Evolutionary conservation across 2,113 vertebrate genomes (phyloP).

Genomic region (Paramisgurnus dabryanus): DNA sequence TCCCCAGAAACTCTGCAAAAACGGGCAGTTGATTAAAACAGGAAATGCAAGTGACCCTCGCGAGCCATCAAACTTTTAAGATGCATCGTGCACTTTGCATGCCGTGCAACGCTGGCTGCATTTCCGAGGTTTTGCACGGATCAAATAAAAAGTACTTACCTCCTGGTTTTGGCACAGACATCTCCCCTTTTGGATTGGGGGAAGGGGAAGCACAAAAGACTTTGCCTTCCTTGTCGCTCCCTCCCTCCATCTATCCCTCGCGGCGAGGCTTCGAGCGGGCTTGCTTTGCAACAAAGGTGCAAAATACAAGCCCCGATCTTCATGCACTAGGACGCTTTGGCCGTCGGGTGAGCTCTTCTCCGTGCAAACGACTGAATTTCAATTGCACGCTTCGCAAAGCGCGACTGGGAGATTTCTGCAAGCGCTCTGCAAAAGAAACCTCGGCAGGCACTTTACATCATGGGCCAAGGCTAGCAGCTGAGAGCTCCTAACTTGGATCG

Average conservation of each 20-base stretch:
- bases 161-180: slow-evolving; percentile 90
- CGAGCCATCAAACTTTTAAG: slow-evolving; percentile 80
- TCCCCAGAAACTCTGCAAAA: slow-evolving; percentile 86
- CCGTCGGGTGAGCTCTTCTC: slow-evolving; percentile 76
- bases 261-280: slow-evolving; percentile 75
- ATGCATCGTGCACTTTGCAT: slow-evolving; percentile 82
- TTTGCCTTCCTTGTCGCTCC: slow-evolving; percentile 89
- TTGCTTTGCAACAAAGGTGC: slow-evolving; percentile 93
- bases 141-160: slow-evolving; percentile 81
- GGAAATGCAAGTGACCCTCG: slow-evolving; percentile 89
- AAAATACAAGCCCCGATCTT: slow-evolving; percentile 84
- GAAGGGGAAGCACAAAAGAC: slow-evolving; percentile 94
- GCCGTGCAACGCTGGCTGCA: slow-evolving; percentile 79
- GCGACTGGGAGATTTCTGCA: slow-evolving; percentile 66
- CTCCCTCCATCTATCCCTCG: slow-evolving; percentile 75
- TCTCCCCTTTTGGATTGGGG: slow-evolving; percentile 89
- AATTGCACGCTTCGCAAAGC: slow-evolving; percentile 79
- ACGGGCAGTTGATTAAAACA: slow-evolving; percentile 82
- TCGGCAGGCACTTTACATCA: slow-evolving; percentile 86
- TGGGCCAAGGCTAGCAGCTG: slow-evolving; percentile 90
- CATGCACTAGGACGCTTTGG: slow-evolving; percentile 85
- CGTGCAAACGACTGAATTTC: slow-evolving; percentile 69
- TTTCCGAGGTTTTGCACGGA: slow-evolving; percentile 71
- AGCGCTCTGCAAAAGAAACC: slow-evolving; percentile 80
- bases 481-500: slow-evolving; percentile 92